Evolutionary conservation across 2,113 vertebrate species (phyloP), one percentile per base, ranked within the genome.

Genomic region (Pitta sordida): DNA sequence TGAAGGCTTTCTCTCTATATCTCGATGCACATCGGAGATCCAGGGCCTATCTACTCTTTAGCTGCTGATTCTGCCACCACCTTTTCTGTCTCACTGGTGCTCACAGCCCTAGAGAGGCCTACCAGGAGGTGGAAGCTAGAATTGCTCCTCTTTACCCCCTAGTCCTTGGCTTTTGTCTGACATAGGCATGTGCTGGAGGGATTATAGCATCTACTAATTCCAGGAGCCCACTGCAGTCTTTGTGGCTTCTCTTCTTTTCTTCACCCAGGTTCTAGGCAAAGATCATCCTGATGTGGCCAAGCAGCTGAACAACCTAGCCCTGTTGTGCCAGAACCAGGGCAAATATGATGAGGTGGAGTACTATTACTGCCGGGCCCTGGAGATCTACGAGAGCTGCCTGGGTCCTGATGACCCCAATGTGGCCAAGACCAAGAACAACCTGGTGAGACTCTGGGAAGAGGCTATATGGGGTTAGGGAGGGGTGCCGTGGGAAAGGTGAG

Each of bases 321-420:
- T 99, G 85, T 96, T 99, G 65, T 99, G 99, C 94, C 99, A 99
- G 97, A 99, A 99, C 97, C 99, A 99, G 98, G 98, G 99, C 96
- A 99, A 99, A 93, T 99, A 99, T 8, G 99, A 99, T 17, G 99
- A 99, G 44, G 99, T 99, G 95, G 99, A 99, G 76, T 99, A 99
- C 86, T 99, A 99, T 84, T 99, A 99, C 96, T 98, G 98, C 94
- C 97, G 99, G 6, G 99, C 99, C 2, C 98, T 99, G 97, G 98
- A 99, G 98, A 99, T 99, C 97, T 99, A 99, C 0, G 99, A 99
- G 96, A 96, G 97, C 86, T 98, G 98, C 93, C 98, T 99, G 87
- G 99, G 99, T 30, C 98, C 98, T 0, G 99, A 99, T 71, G 99
- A 99, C 83, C 98, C 99, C 77, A 99, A 99, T 0, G 99, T 99